Conservation (phyloP, 2,113 vertebrate genomes). For the Passer domesticus region DNA sequence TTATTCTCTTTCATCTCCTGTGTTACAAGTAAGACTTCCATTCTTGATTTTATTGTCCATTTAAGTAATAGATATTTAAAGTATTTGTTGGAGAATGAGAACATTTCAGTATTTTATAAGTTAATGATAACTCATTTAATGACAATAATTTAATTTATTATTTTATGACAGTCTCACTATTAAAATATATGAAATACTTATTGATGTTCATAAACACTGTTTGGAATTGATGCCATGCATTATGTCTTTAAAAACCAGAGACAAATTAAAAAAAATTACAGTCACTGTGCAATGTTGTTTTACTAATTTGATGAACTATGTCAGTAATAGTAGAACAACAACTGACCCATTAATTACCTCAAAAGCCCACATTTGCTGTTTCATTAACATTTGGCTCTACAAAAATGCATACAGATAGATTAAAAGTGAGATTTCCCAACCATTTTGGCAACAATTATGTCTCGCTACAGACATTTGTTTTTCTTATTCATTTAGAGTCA, state of each 20-base stretch:
- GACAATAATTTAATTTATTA: not conserved
- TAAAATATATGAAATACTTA: not conserved
- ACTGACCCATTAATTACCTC: not conserved
- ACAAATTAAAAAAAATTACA: not conserved
- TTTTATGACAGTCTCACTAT: not conserved
- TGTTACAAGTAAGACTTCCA: not conserved
- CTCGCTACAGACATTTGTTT: not conserved
- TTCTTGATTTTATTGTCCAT: not conserved
- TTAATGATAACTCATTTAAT: not conserved
- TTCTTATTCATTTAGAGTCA: constrained; percentile 23
- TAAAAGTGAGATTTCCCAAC: not conserved
- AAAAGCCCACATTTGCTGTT: not conserved
- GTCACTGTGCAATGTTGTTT: not conserved
- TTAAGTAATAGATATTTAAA: not conserved
- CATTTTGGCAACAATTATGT: not conserved
- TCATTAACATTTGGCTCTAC: not conserved
- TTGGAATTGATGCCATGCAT: not conserved
- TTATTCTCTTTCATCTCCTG: not conserved
- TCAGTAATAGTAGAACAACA: not conserved
- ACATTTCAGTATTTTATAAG: not conserved
- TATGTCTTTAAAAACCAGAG: not conserved
- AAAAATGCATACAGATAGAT: not conserved
- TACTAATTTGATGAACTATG: not conserved
- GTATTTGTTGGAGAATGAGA: not conserved
- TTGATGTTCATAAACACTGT: not conserved